phyloP scores from a whole-genome alignment of 2,888 invertebrate species.

The Sinelater perroti region DNA sequence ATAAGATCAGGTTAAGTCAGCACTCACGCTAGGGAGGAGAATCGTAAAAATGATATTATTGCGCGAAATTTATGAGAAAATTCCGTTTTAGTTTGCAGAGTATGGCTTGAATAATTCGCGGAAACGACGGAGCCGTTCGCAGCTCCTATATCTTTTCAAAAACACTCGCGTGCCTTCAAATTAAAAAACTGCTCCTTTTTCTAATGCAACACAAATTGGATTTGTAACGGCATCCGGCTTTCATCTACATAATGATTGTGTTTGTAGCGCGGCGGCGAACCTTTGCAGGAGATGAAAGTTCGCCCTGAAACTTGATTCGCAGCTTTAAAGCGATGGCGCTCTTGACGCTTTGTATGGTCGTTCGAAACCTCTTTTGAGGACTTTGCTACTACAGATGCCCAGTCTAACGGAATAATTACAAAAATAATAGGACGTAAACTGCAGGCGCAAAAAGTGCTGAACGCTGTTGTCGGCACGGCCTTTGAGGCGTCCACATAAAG shows the following conservation, averaged over 20 bases:
- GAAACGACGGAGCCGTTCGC: too few relatives aligned
- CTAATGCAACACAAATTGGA: too few relatives aligned
- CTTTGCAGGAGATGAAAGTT: conserved; percentile 22
- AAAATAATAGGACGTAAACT: conserved; percentile 21
- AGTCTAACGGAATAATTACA: conserved; percentile 26
- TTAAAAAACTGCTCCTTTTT: too few relatives aligned
- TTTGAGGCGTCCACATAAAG: too few relatives aligned
- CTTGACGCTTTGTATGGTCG: conserved; percentile 24
- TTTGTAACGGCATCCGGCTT: not conserved
- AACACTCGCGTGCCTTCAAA: too few relatives aligned
- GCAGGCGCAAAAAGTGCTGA: not conserved
- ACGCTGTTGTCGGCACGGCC: too few relatives aligned
- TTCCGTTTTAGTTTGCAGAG: too few relatives aligned
- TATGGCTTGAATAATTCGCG: too few relatives aligned
- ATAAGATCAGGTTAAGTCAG: conserved; percentile 2
- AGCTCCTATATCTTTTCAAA: too few relatives aligned
- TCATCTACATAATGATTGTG: not conserved
- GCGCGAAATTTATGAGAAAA: not conserved
- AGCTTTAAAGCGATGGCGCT: conserved; percentile 29
- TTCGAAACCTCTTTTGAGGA: conserved; percentile 20
- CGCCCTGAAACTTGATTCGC: conserved; percentile 17
- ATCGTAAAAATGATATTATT: conserved; percentile 11
- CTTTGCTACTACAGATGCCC: conserved; percentile 22
- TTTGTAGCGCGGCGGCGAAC: conserved; percentile 22
- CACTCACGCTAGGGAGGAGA: not conserved